A percentile compares a stretch with the other conserved stretches of the same genome.
Evolutionary conservation across 2,797 vertebrate genomes (phyloP).

Genomic region (Lindbergichthys nudifrons): DNA sequence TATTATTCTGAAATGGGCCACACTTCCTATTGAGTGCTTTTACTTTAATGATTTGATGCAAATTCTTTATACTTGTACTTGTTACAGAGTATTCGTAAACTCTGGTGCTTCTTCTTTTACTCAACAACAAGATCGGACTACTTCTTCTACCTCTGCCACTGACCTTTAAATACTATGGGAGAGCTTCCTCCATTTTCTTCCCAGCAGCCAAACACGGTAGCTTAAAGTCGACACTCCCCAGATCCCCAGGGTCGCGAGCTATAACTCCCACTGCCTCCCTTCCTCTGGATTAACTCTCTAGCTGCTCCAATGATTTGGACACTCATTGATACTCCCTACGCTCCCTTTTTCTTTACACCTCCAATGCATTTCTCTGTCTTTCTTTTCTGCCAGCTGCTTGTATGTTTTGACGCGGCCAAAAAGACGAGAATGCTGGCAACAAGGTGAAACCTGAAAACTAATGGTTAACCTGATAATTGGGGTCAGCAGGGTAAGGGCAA

Average conservation of each 20-base stretch:
- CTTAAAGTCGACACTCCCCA: constrained; percentile 18
- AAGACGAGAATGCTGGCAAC: constrained; percentile 16
- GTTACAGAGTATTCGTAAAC: too few species aligned
- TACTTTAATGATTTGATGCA: too few species aligned
- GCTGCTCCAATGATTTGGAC: constrained; percentile 1
- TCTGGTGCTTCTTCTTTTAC: background rate
- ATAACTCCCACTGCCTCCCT: constrained; percentile 26
- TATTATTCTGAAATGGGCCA: too few species aligned
- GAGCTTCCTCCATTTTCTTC: constrained; percentile 38
- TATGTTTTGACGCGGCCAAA: constrained; percentile 13
- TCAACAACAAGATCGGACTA: background rate
- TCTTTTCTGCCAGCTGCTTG: background rate
- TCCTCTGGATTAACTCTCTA: constrained; percentile 17
- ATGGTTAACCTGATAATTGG: constrained; percentile 68
- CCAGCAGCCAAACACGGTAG: constrained; percentile 35
- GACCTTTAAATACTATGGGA: constrained; percentile 42
- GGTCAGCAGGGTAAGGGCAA: constrained; percentile 53
- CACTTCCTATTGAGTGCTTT: too few species aligned
- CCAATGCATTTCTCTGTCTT: constrained; percentile 10
- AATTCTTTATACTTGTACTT: too few species aligned
- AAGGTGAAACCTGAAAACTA: constrained; percentile 58
- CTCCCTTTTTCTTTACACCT: constrained; percentile 29
- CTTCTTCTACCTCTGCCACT: constrained; percentile 11
- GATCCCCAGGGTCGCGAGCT: constrained; percentile 11
- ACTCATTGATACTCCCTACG: constrained; percentile 31